Conservation (phyloP, 2,797 vertebrate genomes). For the Eptatretus atami region DNA sequence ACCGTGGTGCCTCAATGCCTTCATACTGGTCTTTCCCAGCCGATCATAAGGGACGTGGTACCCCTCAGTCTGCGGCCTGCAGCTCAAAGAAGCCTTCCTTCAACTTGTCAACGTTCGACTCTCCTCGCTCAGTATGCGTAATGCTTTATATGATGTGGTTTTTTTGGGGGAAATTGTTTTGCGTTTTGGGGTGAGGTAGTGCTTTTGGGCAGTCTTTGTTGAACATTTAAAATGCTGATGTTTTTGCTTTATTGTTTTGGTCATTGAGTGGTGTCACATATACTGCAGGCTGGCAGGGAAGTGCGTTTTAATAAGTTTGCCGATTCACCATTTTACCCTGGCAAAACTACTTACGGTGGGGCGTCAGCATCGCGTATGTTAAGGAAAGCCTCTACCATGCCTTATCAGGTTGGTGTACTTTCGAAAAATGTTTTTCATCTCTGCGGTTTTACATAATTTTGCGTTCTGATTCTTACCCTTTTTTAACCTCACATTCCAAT, state of each 20-base stretch:
- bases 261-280: slow-evolving; percentile 7
- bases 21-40: slow-evolving; percentile 60
- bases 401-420: slow-evolving; percentile 34
- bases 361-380: slow-evolving; percentile 33
- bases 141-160: not conserved
- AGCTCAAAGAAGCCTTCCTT: slow-evolving; percentile 66
- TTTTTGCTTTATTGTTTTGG: not conserved
- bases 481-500: slow-evolving; percentile 7
- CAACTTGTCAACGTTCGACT: slow-evolving; percentile 68
- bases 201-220: too few species aligned
- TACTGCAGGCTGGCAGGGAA: slow-evolving; percentile 12
- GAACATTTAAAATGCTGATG: too few species aligned
- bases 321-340: slow-evolving; percentile 80
- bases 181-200: too few species aligned
- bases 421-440: too few species aligned
- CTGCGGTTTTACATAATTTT: slow-evolving; percentile 5
- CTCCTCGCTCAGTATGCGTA: slow-evolving; percentile 22
- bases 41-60: slow-evolving; percentile 19
- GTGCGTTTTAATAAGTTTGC: slow-evolving; percentile 61
- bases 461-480: slow-evolving; percentile 6
- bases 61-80: slow-evolving; percentile 30
- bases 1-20: slow-evolving; percentile 20
- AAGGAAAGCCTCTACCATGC: slow-evolving; percentile 24
- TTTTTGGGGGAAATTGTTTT: too few species aligned
- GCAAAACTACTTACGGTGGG: slow-evolving; percentile 76